Base-by-base conservation (phyloP, 2,888 invertebrate species). In the Sturmia bella region DNA sequence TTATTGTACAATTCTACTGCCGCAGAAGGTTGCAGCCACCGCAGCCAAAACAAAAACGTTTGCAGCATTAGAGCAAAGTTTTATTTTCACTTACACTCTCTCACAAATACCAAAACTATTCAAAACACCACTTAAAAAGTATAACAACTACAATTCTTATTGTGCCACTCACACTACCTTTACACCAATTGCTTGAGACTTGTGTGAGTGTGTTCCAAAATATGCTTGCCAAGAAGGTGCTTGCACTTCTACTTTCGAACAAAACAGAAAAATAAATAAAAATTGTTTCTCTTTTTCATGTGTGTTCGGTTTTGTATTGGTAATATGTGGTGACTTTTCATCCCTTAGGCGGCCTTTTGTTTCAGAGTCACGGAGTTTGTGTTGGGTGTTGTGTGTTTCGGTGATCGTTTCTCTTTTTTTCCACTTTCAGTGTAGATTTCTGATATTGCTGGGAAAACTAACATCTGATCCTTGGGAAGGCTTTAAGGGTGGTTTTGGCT, bases 371-470 rank as follows among this genome's bases (percentile, higher is more conserved):
- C 45, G 41, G 69, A 50, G 45, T 76, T 7, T 56, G 24, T 52
- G 85, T 81, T 85, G 85, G 84, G 79, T 82, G 81, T 84, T 83
- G 15, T 72, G 27, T 24, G 70, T 63, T 77, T 64, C 45, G 78
- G 70, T 63, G 64, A 83, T 85, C 73, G 37, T 66, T 72, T 56
- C 70, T 72, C 50, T 74, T 45, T 70, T 48, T 24, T 61, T 27
- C 64, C 41, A 59, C 19, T 64, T 7, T 64, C 39, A 17, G 39
- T 15, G 48, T 37, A n/a, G 19, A 13, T 80, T 79, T 75, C 50
- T 54, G 19, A 69, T 69, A 39, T 59, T 52, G 80, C 87, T 87
- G 89, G 89, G 89, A 89, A 90, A 89, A 89, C 90, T 89, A 89
- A 89, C 90, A 90, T 89, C 88, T 90, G 90, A 90, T 90, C 88